Percentiles rank a stretch among this genome's conserved stretches.
These are phyloP conservation scores for Pseudomyrmex sp. DNA, from an alignment of 1,140 invertebrate species.

Conservation along the genomic window DNA sequence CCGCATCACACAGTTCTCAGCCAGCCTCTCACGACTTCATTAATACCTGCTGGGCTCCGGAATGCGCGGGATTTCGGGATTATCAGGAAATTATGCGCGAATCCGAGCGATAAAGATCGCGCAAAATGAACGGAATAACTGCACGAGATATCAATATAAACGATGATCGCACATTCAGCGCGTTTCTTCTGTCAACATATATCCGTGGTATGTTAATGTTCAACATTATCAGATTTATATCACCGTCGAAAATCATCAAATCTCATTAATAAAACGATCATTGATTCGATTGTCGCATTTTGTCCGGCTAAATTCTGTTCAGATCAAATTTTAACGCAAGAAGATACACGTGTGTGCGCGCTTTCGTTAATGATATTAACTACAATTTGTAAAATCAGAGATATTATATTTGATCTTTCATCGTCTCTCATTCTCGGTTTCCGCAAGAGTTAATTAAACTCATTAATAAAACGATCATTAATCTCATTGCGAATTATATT, in stretches of 20 bases:
- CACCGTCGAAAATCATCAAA: not conserved
- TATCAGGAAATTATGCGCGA: constrained; percentile 44
- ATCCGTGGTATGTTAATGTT: constrained; percentile 9
- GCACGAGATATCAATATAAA: not conserved
- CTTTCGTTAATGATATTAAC: constrained; percentile 27
- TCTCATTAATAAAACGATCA: constrained; percentile 27
- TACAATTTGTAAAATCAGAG: constrained; percentile 43
- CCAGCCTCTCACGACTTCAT: constrained; percentile 76
- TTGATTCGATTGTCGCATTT: constrained; percentile 38
- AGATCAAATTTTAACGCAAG: constrained; percentile 37
- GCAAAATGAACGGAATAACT: not conserved
- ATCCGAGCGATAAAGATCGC: constrained; percentile 4
- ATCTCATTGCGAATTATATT: constrained; percentile 33
- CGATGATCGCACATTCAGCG: no score
- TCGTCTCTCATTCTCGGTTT: constrained; percentile 17
- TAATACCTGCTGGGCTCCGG: constrained; percentile 74
- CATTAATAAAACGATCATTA: constrained; percentile 50
- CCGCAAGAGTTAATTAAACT: constrained; percentile 10
- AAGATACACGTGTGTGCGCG: not conserved
- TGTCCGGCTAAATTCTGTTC: constrained; percentile 18
- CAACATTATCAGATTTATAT: constrained; percentile 10
- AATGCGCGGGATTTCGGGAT: constrained; percentile 64
- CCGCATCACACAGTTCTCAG: constrained; percentile 57
- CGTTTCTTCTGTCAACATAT: no score
- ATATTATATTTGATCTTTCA: constrained; percentile 42